phyloP scores from a whole-genome alignment of 2,888 invertebrate genomes.

The Eilema depressum region DNA sequence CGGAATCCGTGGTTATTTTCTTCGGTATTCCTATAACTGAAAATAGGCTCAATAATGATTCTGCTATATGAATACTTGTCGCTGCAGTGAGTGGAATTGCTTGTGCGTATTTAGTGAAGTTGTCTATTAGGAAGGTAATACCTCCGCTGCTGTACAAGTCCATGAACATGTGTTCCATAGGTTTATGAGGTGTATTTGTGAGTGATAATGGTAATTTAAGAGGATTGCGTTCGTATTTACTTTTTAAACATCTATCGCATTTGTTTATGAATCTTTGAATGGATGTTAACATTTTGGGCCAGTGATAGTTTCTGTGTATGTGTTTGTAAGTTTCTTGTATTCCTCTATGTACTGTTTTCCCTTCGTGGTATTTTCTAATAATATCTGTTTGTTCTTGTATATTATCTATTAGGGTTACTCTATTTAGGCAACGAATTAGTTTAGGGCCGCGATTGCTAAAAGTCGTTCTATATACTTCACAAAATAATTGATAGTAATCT shows the following conservation, averaged over 20 bases:
- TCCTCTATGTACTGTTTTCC: constrained; percentile 20
- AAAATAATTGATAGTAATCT: constrained; percentile 15
- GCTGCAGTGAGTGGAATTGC: constrained; percentile 39
- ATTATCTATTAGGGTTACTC: constrained; percentile 40
- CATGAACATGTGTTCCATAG: constrained; percentile 46
- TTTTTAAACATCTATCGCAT: constrained; percentile 48
- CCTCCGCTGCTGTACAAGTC: constrained; percentile 33
- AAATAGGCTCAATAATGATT: too few relatives aligned
- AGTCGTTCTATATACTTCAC: constrained; percentile 33
- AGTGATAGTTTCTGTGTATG: constrained; percentile 27
- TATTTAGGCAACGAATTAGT: constrained; percentile 31
- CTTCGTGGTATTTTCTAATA: constrained; percentile 22
- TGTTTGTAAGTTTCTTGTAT: constrained; percentile 31
- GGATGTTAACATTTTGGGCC: constrained; percentile 35
- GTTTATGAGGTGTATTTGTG: constrained; percentile 40
- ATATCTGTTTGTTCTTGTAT: constrained; percentile 10
- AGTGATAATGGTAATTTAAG: constrained; percentile 44
- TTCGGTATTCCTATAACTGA: constrained; percentile 40
- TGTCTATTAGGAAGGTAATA: constrained; percentile 33
- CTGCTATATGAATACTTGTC: constrained; percentile 38
- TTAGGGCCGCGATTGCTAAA: constrained; percentile 45
- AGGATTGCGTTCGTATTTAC: constrained; percentile 52
- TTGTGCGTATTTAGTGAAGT: constrained; percentile 51
- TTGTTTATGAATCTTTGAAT: constrained; percentile 51
- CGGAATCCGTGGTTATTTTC: constrained; percentile 51